Evolutionary conservation across 2,888 invertebrate species (phyloP).

Genomic region (Sipha maydis): DNA sequence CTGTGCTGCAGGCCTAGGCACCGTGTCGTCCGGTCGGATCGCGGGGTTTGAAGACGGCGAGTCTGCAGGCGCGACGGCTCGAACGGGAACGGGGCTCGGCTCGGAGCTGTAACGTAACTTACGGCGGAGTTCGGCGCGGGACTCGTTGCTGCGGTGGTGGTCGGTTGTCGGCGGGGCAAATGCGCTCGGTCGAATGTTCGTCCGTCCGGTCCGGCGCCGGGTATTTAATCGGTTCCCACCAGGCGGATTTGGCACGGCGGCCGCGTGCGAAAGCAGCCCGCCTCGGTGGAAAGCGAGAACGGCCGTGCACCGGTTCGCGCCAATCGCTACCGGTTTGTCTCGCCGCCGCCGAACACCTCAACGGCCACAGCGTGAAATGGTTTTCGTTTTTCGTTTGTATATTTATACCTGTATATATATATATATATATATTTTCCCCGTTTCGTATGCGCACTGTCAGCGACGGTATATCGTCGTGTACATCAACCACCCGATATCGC

Average conservation of each 20-base stretch:
- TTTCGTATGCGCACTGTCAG: too few relatives aligned
- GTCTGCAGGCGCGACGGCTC: neutral
- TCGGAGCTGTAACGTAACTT: neutral
- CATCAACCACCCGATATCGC: too few relatives aligned
- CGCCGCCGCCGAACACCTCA: neutral
- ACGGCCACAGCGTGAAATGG: neutral
- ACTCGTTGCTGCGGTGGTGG: neutral
- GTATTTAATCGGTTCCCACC: constrained; percentile 59
- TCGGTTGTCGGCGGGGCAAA: neutral
- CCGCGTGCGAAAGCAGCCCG: constrained; percentile 24
- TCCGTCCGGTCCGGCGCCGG: constrained; percentile 11
- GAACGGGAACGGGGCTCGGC: neutral
- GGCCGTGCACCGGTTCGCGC: constrained; percentile 22
- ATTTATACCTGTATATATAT: too few relatives aligned
- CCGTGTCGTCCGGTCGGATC: too few relatives aligned
- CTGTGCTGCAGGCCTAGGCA: too few relatives aligned
- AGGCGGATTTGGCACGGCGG: constrained; percentile 26
- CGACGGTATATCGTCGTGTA: too few relatives aligned
- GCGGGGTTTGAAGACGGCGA: neutral
- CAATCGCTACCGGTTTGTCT: constrained; percentile 19
- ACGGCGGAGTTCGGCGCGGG: neutral
- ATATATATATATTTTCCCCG: too few relatives aligned
- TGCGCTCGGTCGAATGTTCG: constrained; percentile 31
- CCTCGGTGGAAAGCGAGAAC: constrained; percentile 17
- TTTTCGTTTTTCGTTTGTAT: too few relatives aligned